phyloP scores from a whole-genome alignment of 2,888 invertebrate genomes.

The Oxystoma pomonae region DNA sequence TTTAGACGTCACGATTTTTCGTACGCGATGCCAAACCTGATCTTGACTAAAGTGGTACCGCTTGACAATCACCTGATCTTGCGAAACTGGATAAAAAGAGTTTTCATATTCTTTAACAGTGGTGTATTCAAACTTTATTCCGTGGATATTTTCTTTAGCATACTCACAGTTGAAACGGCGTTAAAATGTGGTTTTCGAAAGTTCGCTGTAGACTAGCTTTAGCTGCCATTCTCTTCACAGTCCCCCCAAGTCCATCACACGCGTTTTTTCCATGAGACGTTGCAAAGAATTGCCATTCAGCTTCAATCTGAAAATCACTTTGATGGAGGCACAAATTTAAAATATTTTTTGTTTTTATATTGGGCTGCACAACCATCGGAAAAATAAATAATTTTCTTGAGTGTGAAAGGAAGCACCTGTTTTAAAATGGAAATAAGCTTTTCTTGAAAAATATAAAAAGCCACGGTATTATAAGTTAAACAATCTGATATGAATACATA shows the following conservation, averaged over 20 bases:
- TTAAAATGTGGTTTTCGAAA: neutral
- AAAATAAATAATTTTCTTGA: neutral
- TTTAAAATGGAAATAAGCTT: neutral
- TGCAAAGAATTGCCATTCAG: neutral
- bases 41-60: too few relatives aligned
- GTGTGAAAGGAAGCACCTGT: neutral
- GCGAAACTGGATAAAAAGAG: too few relatives aligned
- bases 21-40: too few relatives aligned
- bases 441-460: neutral
- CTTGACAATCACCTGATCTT: too few relatives aligned
- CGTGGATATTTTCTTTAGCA: too few relatives aligned
- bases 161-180: too few relatives aligned
- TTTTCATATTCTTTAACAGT: too few relatives aligned
- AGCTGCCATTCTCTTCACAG: neutral
- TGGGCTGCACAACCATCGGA: neutral
- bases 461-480: neutral
- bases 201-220: neutral
- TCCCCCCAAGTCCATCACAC: neutral
- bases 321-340: neutral
- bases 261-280: neutral
- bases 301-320: neutral
- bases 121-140: too few relatives aligned
- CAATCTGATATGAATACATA: neutral
- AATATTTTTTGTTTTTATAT: neutral
- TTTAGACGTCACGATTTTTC: too few relatives aligned